Base-by-base conservation (phyloP, 2,113 vertebrate species). In the Platanista minor region DNA sequence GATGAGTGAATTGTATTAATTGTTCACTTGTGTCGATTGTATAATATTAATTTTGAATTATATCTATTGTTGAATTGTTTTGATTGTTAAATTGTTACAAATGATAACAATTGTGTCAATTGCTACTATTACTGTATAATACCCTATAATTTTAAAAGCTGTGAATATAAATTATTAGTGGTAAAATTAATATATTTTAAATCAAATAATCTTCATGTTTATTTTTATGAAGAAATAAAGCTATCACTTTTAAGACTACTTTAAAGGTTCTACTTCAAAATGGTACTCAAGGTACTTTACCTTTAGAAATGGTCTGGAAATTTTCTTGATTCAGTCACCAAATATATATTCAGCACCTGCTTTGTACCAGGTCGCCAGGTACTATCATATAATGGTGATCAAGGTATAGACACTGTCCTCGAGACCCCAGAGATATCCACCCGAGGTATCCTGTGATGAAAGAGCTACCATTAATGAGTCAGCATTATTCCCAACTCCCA, bases 171-270 rank as follows among this genome's bases (percentile, higher is more conserved):
- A 21, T 54, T 81, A 57, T 57, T 93, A 46, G n/a, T 87, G 23
- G 15, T 93, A 46, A 86, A 93, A 57, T 89, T 43, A 69, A 57
- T 93, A 21, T 69, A 36, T 75, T 80, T 64, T 85, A 74, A 72
- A 33, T 33, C 41, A 92, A 71, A 90, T 77, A 15, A 75, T 69
- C 62, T 92, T 78, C 23, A n/a, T 87, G 39, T 62, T 92, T 92
- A 62, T 87, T 85, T 93, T 93, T 61, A 36, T 57, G 77, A 80
- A 6, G 96, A 97, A 96, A 59, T 72, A 52, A 74, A 81, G n/a
- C 52, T 15, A 71, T 43, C 39, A 52, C 18, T 49, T 91, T 20
- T 72, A 81, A 91, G 93, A 77, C 66, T 54, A 4, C 41, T 67
- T 93, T 89, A 75, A 95, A 95, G 39, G 13, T 85, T 85, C 52